Evolutionary conservation across 2,113 vertebrate species (phyloP).

Genomic region (Rana temporaria): DNA sequence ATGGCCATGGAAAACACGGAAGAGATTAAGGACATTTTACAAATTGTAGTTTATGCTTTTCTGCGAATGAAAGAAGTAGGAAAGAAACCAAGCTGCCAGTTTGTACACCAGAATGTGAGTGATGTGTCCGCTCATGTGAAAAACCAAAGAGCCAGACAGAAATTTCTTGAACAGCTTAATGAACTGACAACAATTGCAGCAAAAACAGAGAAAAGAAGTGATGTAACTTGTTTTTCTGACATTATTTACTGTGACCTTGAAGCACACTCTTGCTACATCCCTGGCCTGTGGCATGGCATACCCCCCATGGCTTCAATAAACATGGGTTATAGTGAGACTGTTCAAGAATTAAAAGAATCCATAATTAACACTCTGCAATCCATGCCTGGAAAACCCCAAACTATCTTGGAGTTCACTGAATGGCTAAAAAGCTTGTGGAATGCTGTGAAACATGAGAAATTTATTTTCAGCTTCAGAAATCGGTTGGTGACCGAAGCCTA

Average conservation of each 20-base stretch:
- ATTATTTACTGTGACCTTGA: too few species aligned
- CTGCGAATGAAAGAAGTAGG: conserved; percentile 71
- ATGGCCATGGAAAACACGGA: conserved; percentile 61
- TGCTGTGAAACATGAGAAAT: conserved; percentile 31
- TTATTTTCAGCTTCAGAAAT: conserved; percentile 54
- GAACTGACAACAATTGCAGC: conserved; percentile 69
- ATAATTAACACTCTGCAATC: conserved; percentile 66
- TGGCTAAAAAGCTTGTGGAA: conserved; percentile 65
- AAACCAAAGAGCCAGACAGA: conserved; percentile 51
- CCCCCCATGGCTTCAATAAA: too few species aligned
- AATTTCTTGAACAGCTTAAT: conserved; percentile 67
- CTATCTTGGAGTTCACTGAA: conserved; percentile 64
- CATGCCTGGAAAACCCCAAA: conserved; percentile 43
- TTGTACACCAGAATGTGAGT: conserved; percentile 78
- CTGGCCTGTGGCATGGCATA: too few species aligned
- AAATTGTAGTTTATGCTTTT: conserved; percentile 74
- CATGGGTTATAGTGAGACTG: too few species aligned
- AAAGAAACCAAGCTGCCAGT: conserved; percentile 74
- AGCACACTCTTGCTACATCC: too few species aligned
- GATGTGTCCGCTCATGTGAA: conserved; percentile 70
- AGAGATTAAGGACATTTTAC: conserved; percentile 71
- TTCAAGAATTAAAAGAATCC: conserved; percentile 30
- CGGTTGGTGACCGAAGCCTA: conserved; percentile 49
- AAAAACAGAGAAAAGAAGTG: background rate
- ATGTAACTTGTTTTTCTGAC: too few species aligned